Conservation (phyloP, 2,797 vertebrate genomes). For the Chelonia mydas region DNA sequence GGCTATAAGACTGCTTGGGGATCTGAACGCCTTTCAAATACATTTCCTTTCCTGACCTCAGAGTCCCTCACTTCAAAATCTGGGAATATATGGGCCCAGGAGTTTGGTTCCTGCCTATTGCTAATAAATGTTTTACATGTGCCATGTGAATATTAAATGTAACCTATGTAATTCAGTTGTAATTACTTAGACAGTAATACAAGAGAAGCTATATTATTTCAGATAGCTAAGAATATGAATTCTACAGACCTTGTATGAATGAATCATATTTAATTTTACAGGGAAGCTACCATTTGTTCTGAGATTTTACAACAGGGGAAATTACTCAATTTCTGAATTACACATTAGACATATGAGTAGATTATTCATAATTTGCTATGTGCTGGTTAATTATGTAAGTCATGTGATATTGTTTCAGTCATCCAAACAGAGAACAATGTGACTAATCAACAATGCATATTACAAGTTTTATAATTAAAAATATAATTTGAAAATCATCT, state of each 20-base stretch:
- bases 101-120: background rate
- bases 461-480: background rate
- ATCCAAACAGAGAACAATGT: background rate
- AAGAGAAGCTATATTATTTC: background rate
- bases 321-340: background rate
- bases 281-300: background rate
- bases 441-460: background rate
- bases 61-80: background rate
- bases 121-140: background rate
- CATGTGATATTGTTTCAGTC: background rate
- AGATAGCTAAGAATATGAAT: background rate
- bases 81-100: background rate
- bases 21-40: background rate
- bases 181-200: background rate
- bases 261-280: background rate
- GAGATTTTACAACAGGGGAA: background rate
- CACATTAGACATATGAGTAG: background rate
- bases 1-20: background rate
- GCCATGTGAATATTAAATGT: background rate
- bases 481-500: background rate
- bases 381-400: background rate
- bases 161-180: background rate
- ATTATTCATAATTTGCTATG: background rate
- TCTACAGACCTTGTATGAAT: background rate
- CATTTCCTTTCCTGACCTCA: background rate